phyloP scores from a whole-genome alignment of 92 coral and sea anemone genomes.

The Bergia puertoricense region DNA sequence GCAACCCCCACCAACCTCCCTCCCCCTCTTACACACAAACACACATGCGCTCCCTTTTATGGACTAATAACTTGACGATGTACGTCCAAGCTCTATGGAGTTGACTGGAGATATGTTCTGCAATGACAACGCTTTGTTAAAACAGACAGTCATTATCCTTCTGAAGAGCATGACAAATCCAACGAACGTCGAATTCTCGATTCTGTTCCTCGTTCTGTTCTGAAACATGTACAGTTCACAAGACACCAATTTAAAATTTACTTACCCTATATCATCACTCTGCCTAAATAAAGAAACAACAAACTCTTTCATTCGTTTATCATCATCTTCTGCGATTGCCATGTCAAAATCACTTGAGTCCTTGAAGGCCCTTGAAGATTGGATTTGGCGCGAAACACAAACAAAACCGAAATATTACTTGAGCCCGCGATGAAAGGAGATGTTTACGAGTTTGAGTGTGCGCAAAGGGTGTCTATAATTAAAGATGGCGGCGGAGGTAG shows the following conservation, averaged over 20 bases:
- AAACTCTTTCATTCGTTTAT: conserved; percentile 57
- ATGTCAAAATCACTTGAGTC: background rate
- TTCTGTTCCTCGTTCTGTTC: background rate
- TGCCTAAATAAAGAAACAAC: conserved; percentile 64
- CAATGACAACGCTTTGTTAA: too few species aligned
- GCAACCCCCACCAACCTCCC: too few species aligned
- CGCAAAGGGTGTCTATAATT: conserved; percentile 4
- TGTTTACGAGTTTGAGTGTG: conserved; percentile 41
- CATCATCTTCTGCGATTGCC: conserved; percentile 46
- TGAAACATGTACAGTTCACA: background rate
- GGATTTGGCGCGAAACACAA: conserved; percentile 45
- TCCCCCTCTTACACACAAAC: too few species aligned
- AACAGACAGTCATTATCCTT: too few species aligned
- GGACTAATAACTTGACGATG: too few species aligned
- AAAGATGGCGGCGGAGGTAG: conserved; percentile 94
- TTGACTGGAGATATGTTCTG: too few species aligned
- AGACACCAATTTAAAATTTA: too few species aligned
- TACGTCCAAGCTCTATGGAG: too few species aligned
- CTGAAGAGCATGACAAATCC: too few species aligned
- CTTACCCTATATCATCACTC: conserved; percentile 81
- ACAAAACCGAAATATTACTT: background rate
- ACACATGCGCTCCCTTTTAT: too few species aligned
- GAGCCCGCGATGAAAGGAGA: conserved; percentile 40
- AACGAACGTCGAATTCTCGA: too few species aligned
- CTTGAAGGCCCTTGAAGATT: background rate